Evolutionary conservation across 53 echinoderm and acorn worm genomes (phyloP).

Genomic region (Astropecten irregularis): DNA sequence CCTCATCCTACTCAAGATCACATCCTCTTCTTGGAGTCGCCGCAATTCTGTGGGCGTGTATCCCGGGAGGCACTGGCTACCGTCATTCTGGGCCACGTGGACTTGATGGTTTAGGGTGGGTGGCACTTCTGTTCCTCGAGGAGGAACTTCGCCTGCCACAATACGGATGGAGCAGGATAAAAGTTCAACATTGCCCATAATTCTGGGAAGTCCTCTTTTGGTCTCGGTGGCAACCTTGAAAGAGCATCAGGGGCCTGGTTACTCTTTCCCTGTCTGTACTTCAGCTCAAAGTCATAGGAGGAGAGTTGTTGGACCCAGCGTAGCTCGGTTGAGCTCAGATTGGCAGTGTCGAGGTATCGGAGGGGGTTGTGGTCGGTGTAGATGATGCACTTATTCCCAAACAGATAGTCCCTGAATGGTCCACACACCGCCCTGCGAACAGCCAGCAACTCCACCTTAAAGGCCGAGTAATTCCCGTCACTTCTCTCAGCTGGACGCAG

Average conservation of each 20-base stretch:
- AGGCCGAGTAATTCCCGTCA: too few relatives aligned
- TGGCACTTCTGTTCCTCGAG: neutral
- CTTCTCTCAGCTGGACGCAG: conserved; percentile 21
- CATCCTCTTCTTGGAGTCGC: neutral
- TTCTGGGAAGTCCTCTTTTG: neutral
- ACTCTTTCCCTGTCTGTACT: neutral
- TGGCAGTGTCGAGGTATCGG: conserved; percentile 11
- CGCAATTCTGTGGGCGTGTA: neutral
- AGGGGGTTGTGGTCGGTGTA: conserved; percentile 55
- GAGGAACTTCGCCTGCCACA: neutral
- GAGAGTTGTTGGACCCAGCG: conserved; percentile 45
- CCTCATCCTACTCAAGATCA: neutral
- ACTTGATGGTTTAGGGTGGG: neutral
- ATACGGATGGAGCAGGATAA: neutral
- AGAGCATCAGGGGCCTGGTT: conserved; percentile 22
- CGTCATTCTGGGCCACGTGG: neutral
- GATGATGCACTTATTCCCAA: conserved; percentile 2
- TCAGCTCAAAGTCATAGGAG: neutral
- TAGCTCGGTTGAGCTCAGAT: too few relatives aligned
- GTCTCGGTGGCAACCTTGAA: neutral
- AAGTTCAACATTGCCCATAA: neutral
- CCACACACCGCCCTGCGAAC: too few relatives aligned
- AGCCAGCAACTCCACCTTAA: too few relatives aligned
- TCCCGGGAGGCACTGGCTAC: neutral
- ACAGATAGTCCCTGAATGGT: too few relatives aligned